Percentiles rank a stretch among this genome's conserved stretches.
Evolutionary conservation across 2,888 invertebrate genomes (phyloP).

Genomic region (Thereva nobilitata): DNA sequence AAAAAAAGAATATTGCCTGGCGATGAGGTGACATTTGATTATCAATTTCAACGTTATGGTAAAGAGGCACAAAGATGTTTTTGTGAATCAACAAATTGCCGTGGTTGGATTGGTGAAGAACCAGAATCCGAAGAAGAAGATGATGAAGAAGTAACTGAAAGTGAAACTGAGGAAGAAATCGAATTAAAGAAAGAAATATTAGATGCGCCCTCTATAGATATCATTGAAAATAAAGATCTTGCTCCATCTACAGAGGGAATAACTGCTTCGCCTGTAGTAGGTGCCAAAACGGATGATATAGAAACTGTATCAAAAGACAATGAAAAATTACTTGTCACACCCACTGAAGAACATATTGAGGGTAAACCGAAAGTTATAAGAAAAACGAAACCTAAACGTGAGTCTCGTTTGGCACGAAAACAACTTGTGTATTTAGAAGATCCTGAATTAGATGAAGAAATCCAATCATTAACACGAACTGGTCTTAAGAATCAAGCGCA

Average conservation of each 20-base stretch:
- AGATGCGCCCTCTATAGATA: too few species aligned
- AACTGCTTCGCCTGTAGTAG: slow-evolving; percentile 29
- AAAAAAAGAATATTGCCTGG: slow-evolving; percentile 78
- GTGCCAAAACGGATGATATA: slow-evolving; percentile 48
- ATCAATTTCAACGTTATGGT: slow-evolving; percentile 96
- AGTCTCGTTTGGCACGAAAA: slow-evolving; percentile 49
- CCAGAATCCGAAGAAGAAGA: slow-evolving; percentile 73
- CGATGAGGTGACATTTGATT: slow-evolving; percentile 98
- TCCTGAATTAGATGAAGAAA: slow-evolving; percentile 80
- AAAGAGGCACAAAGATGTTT: slow-evolving; percentile 95
- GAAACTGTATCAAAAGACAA: slow-evolving; percentile 44
- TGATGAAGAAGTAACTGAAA: slow-evolving; percentile 60
- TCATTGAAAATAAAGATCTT: slow-evolving; percentile 40
- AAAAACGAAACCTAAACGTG: slow-evolving; percentile 39
- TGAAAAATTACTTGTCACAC: slow-evolving; percentile 57
- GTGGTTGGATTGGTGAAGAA: slow-evolving; percentile 94
- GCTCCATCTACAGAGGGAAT: slow-evolving; percentile 27
- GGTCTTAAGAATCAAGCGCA: slow-evolving; percentile 89
- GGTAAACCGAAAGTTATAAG: neutral
- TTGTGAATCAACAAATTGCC: slow-evolving; percentile 86
- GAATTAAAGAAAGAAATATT: neutral
- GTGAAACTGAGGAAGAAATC: slow-evolving; percentile 51
- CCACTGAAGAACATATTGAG: slow-evolving; percentile 22
- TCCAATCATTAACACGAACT: slow-evolving; percentile 74
- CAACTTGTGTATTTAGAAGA: slow-evolving; percentile 65